Evolutionary conservation across 2,113 vertebrate species (phyloP).

Genomic region (Oryzias celebensis): DNA sequence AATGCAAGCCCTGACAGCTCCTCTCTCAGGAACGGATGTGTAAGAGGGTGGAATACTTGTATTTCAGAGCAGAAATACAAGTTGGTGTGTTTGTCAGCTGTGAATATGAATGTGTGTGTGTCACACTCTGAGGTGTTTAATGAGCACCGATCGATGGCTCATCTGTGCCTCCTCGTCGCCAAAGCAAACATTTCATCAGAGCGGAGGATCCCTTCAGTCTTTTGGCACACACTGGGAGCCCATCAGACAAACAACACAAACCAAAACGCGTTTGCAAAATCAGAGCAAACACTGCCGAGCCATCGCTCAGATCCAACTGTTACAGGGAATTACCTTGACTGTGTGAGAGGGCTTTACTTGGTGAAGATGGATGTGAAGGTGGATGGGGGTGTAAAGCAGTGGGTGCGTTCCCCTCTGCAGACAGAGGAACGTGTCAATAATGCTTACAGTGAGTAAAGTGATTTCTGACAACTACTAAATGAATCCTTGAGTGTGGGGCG

Average conservation of each 20-base stretch:
- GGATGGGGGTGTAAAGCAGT: slow-evolving; percentile 4
- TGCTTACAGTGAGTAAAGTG: slow-evolving; percentile 61
- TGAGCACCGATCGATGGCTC: slow-evolving; percentile 60
- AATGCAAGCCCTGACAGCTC: slow-evolving; percentile 44
- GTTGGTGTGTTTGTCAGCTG: slow-evolving; percentile 32
- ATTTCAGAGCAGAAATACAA: slow-evolving; percentile 15
- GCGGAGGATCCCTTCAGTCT: slow-evolving; percentile 49
- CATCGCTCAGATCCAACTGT: slow-evolving; percentile 37
- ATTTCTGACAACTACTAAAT: slow-evolving; percentile 75
- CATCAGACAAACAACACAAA: slow-evolving; percentile 45
- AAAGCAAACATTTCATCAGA: slow-evolving; percentile 68
- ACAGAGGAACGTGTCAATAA: slow-evolving; percentile 60
- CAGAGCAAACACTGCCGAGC: slow-evolving; percentile 26
- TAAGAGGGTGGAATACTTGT: slow-evolving; percentile 25
- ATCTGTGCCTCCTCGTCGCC: slow-evolving; percentile 56
- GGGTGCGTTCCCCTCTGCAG: slow-evolving; percentile 25
- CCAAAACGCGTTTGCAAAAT: slow-evolving; percentile 43
- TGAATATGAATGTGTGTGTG: slow-evolving; percentile 33
- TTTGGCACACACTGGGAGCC: slow-evolving; percentile 48
- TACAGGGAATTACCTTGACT: slow-evolving; percentile 6
- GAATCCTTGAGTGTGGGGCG: slow-evolving; percentile 52
- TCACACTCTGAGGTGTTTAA: slow-evolving; percentile 55
- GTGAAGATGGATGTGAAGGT: slow-evolving; percentile 11
- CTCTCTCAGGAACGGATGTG: slow-evolving; percentile 5
- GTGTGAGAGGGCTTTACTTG: slow-evolving; percentile 1